Percentiles rank a stretch among this genome's conserved stretches.
These are phyloP conservation scores for Gobio gobio DNA, from an alignment of 2,113 vertebrate genomes.

Conservation along the genomic window DNA sequence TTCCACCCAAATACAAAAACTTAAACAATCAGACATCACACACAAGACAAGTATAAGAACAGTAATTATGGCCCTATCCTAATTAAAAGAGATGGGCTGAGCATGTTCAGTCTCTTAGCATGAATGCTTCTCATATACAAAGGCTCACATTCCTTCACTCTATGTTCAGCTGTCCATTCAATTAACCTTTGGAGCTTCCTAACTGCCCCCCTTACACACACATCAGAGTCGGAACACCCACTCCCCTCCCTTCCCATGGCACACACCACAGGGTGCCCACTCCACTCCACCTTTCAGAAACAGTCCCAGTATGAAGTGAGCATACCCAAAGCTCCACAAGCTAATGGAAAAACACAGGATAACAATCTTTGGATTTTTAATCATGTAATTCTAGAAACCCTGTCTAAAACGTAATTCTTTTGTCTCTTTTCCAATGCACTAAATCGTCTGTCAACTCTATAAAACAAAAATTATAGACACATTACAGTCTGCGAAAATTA, in stretches of 20 bases:
- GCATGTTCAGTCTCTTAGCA: slow-evolving; percentile 22
- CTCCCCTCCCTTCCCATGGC: slow-evolving; percentile 12
- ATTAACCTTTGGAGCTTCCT: slow-evolving; percentile 51
- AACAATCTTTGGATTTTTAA: slow-evolving; percentile 7
- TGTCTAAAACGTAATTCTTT: slow-evolving; percentile 11
- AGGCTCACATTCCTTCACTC: slow-evolving; percentile 54
- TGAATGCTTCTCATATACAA: slow-evolving; percentile 32
- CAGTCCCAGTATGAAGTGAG: slow-evolving; percentile 31
- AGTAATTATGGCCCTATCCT: slow-evolving; percentile 17
- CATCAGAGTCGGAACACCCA: slow-evolving; percentile 32
- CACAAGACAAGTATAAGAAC: neutral
- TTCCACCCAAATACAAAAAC: slow-evolving; percentile 4
- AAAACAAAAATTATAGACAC: slow-evolving; percentile 10
- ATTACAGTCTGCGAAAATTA: neutral
- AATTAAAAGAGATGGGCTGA: slow-evolving; percentile 38
- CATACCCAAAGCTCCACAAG: slow-evolving; percentile 46
- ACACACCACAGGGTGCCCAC: slow-evolving; percentile 40
- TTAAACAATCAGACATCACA: slow-evolving; percentile 22
- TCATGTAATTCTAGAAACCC: neutral
- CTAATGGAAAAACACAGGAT: slow-evolving; percentile 33
- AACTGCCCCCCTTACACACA: slow-evolving; percentile 34
- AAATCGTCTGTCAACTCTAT: neutral
- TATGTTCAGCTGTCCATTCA: slow-evolving; percentile 51
- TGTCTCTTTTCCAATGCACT: neutral
- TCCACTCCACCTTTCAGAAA: slow-evolving; percentile 36